These are phyloP conservation scores for Drosophila tripunctata DNA, from an alignment of 2,888 invertebrate species.

Conservation along the genomic window DNA sequence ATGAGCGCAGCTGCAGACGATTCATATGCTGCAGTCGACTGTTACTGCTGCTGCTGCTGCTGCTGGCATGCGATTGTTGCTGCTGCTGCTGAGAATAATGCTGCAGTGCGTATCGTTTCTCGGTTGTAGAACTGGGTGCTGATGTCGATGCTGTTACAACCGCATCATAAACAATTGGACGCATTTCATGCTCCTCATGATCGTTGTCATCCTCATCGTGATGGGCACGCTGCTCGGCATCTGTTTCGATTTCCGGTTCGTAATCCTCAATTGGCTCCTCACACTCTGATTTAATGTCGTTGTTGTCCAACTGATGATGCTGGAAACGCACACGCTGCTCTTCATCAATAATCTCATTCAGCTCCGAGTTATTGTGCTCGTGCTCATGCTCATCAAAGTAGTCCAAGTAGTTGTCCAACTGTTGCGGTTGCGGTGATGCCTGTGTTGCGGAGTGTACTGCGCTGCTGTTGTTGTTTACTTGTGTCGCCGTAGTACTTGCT, in stretches of 20 bases:
- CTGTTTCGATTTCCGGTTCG: constrained; percentile 46
- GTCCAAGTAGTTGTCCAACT: constrained; percentile 80
- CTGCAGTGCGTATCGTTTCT: constrained; percentile 63
- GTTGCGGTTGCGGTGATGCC: constrained; percentile 60
- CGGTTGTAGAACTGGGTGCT: constrained; percentile 61
- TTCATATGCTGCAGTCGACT: constrained; percentile 63
- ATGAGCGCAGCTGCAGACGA: constrained; percentile 70
- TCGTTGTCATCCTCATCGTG: constrained; percentile 70
- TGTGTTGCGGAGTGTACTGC: constrained; percentile 34
- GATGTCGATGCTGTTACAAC: constrained; percentile 21
- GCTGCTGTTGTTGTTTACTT: constrained; percentile 25
- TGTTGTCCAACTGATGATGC: constrained; percentile 58
- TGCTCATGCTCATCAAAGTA: constrained; percentile 81
- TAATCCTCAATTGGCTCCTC: constrained; percentile 78
- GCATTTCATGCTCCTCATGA: constrained; percentile 67
- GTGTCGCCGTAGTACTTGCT: constrained; percentile 42
- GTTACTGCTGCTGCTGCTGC: constrained; percentile 57
- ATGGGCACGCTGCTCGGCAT: constrained; percentile 26
- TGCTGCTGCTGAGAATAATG: constrained; percentile 66
- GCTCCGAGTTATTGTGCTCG: constrained; percentile 76
- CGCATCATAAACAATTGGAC: constrained; percentile 37
- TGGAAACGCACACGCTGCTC: constrained; percentile 68
- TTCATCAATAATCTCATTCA: constrained; percentile 82
- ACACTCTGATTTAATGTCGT: constrained; percentile 81
- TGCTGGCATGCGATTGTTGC: constrained; percentile 43